Percentiles rank a stretch among this genome's conserved stretches.
Conservation (phyloP, 2,797 vertebrate species). For the Lates japonicus region DNA sequence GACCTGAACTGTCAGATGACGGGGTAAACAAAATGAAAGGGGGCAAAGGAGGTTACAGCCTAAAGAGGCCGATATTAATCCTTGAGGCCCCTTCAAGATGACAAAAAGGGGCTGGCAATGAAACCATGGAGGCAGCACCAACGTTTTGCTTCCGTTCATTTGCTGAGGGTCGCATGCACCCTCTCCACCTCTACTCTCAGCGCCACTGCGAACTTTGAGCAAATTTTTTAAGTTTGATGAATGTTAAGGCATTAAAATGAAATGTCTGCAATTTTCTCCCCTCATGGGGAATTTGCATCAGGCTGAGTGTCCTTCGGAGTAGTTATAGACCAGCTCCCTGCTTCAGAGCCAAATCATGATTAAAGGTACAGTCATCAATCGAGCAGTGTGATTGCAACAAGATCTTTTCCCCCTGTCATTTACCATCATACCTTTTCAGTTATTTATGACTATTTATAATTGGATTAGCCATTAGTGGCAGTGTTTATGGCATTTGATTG, state of each 20-base stretch:
- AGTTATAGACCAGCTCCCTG: conserved; percentile 46
- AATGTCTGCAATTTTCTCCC: conserved; percentile 65
- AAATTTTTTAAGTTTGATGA: conserved; percentile 56
- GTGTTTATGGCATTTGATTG: conserved; percentile 48
- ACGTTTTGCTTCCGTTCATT: conserved; percentile 30
- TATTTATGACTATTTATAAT: conserved; percentile 40
- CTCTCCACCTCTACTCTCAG: conserved; percentile 31
- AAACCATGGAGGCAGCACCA: conserved; percentile 34
- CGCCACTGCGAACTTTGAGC: conserved; percentile 51
- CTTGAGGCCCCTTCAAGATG: conserved; percentile 39
- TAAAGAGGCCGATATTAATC: conserved; percentile 59
- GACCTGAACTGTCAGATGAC: conserved; percentile 62
- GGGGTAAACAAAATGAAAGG: conserved; percentile 62
- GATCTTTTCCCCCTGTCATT: conserved; percentile 16
- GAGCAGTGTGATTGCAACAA: conserved; percentile 18
- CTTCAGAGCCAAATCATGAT: conserved; percentile 54
- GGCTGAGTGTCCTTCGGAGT: conserved; percentile 71
- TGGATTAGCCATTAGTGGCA: conserved; percentile 32
- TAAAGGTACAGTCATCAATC: conserved; percentile 61
- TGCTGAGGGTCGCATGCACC: conserved; percentile 41
- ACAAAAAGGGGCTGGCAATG: conserved; percentile 38
- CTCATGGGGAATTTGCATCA: conserved; percentile 53
- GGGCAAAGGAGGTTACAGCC: conserved; percentile 33
- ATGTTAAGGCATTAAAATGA: conserved; percentile 63
- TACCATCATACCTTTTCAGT: conserved; percentile 5